Evolutionary conservation across 1,140 invertebrate genomes (phyloP).

Genomic region (Lepidostoma basale): DNA sequence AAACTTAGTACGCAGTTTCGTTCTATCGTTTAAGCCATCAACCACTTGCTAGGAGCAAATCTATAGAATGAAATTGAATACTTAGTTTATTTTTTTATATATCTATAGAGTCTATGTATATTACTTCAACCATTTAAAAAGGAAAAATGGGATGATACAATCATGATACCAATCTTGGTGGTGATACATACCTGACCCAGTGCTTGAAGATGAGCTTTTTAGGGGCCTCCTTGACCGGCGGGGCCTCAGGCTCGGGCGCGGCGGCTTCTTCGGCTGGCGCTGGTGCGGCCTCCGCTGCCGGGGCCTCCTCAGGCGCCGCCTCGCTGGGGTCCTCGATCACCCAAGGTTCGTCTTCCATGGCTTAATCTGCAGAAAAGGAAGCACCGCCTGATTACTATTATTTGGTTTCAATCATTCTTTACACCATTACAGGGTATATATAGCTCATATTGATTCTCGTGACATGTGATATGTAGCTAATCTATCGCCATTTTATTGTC

Average conservation of each 20-base stretch:
- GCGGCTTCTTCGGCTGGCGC: constrained; percentile 52
- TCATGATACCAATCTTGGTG: too few relatives aligned
- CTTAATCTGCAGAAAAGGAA: constrained; percentile 19
- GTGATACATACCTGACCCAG: constrained; percentile 70
- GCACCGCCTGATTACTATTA: too few relatives aligned
- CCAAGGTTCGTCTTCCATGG: constrained; percentile 41
- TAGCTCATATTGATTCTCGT: too few relatives aligned
- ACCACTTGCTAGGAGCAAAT: too few relatives aligned
- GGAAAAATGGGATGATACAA: too few relatives aligned
- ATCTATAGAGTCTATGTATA: not conserved
- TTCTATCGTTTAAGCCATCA: too few relatives aligned
- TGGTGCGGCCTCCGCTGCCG: constrained; percentile 2
- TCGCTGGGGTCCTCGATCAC: constrained; percentile 41
- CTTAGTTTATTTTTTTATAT: not conserved
- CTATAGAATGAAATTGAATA: not conserved
- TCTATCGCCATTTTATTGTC: too few relatives aligned
- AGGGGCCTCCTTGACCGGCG: constrained; percentile 56
- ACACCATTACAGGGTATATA: too few relatives aligned
- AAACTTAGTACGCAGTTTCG: too few relatives aligned
- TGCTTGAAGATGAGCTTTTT: constrained; percentile 69
- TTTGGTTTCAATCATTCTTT: too few relatives aligned
- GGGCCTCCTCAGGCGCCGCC: constrained; percentile 1
- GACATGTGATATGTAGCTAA: too few relatives aligned
- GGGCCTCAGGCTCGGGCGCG: constrained; percentile 63
- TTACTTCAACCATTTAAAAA: too few relatives aligned